A percentile compares a stretch with the other conserved stretches of the same genome.
phyloP scores from a whole-genome alignment of 2,888 invertebrate genomes.

The Acleris emargana region DNA sequence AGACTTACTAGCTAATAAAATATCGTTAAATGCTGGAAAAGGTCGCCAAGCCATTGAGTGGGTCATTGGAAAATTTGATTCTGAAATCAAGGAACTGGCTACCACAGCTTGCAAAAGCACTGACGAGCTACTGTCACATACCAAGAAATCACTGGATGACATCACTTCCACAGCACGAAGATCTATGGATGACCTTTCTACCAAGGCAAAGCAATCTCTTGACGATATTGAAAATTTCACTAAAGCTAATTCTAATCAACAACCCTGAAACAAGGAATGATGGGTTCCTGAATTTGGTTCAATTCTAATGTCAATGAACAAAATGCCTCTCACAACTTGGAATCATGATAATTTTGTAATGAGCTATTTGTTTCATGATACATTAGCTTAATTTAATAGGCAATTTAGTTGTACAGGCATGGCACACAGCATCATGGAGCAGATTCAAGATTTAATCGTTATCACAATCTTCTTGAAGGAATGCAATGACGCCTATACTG shows the following conservation, averaged over 20 bases:
- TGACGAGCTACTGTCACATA: constrained; percentile 90
- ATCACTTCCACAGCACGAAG: constrained; percentile 90
- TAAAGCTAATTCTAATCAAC: constrained; percentile 77
- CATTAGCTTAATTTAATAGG: constrained; percentile 28
- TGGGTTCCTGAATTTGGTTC: constrained; percentile 38
- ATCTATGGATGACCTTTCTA: constrained; percentile 92
- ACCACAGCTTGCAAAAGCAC: constrained; percentile 90
- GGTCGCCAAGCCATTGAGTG: constrained; percentile 98
- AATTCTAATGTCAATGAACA: constrained; percentile 22
- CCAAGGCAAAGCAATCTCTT: constrained; percentile 88
- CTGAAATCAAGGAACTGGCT: constrained; percentile 94
- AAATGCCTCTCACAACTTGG: constrained; percentile 28
- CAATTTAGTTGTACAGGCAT: neutral
- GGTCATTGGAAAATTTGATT: constrained; percentile 97
- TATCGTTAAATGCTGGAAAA: constrained; percentile 96
- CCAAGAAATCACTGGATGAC: constrained; percentile 91
- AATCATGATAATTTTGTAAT: constrained; percentile 19
- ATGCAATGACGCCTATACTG: constrained; percentile 5
- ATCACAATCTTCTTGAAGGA: constrained; percentile 1
- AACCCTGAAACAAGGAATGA: constrained; percentile 82
- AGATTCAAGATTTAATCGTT: constrained; percentile 4
- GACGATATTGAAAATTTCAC: constrained; percentile 88
- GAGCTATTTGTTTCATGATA: constrained; percentile 27
- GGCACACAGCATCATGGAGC: no score
- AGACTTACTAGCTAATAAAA: constrained; percentile 93